Evolutionary conservation across 2,113 vertebrate species (phyloP).

Genomic region (Xenus cinereus): DNA sequence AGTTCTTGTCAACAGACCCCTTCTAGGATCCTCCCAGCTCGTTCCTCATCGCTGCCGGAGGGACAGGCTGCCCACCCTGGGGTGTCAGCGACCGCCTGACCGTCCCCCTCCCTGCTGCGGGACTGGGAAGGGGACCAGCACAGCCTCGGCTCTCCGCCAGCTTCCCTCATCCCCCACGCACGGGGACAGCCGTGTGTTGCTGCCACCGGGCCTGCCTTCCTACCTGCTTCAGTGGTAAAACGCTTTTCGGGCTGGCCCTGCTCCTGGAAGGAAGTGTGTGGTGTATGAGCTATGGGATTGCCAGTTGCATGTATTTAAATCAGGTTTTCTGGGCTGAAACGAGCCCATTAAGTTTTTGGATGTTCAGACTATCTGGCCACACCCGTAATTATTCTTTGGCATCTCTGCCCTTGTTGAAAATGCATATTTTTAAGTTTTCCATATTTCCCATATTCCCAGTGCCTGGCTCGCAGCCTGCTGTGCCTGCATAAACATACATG

Average conservation of each 20-base stretch:
- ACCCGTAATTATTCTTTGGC: neutral
- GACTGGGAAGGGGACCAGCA: neutral
- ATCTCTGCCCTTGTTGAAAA: neutral
- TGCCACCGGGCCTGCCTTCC: neutral
- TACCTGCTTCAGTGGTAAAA: neutral
- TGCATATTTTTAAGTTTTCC: neutral
- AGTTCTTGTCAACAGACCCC: neutral
- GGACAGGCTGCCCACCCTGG: neutral
- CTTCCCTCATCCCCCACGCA: neutral
- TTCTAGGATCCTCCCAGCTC: neutral
- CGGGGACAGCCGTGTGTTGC: neutral
- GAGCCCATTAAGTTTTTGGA: neutral
- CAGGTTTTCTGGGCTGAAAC: neutral
- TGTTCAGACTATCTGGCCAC: neutral
- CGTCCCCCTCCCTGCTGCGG: accelerated
- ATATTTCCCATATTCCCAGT: neutral
- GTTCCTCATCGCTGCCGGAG: neutral
- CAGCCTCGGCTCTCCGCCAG: accelerated
- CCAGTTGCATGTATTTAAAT: neutral
- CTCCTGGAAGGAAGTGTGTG: neutral
- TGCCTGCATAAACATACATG: neutral
- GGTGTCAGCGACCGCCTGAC: neutral
- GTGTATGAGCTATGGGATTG: neutral
- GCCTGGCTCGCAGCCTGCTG: neutral
- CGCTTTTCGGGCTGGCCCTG: neutral